A percentile compares a stretch with the other conserved stretches of the same genome.
Evolutionary conservation across 1,140 invertebrate species (phyloP).

Genomic region (Odontomachus brunneus): DNA sequence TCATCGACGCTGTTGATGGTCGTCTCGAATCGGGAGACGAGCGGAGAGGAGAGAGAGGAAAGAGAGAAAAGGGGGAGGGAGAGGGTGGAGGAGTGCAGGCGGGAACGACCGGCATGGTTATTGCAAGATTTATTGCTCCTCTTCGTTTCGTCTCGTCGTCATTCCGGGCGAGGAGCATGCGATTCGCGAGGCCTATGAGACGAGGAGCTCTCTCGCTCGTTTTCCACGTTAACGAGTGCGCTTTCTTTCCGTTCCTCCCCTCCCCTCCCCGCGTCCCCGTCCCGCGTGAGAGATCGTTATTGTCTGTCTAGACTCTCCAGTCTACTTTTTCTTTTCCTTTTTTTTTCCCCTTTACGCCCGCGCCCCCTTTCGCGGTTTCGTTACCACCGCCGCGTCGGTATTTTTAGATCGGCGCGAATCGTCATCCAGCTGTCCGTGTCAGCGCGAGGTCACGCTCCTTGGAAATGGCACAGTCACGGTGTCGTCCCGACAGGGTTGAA

Average conservation of each 20-base stretch:
- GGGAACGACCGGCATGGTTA: slow-evolving; percentile 68
- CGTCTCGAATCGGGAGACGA: slow-evolving; percentile 1
- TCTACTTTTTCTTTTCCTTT: slow-evolving; percentile 23
- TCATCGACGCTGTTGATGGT: slow-evolving; percentile 50
- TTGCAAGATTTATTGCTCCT: slow-evolving; percentile 79
- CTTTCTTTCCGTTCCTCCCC: slow-evolving; percentile 37
- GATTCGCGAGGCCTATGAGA: slow-evolving; percentile 11
- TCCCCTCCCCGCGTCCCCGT: not conserved
- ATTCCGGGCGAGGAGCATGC: slow-evolving; percentile 5
- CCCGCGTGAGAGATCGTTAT: slow-evolving; percentile 52
- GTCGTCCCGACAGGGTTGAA: not conserved
- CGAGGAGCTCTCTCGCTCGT: slow-evolving; percentile 7
- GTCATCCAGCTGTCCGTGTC: not conserved
- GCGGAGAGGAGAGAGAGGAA: not conserved
- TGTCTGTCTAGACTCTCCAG: slow-evolving; percentile 42
- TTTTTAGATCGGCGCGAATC: slow-evolving; percentile 42
- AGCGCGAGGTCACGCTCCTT: not conserved
- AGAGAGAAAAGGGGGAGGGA: not conserved
- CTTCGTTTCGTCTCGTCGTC: slow-evolving; percentile 66
- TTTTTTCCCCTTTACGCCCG: too few relatives aligned
- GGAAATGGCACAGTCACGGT: slow-evolving; percentile 6
- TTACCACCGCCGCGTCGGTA: slow-evolving; percentile 22
- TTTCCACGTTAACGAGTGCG: slow-evolving; percentile 58
- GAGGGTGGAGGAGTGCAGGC: slow-evolving; percentile 11
- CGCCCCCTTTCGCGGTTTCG: slow-evolving; percentile 2